These are phyloP conservation scores for Patiria miniata DNA, from an alignment of 35 echinoderm and acorn worm species.

Conservation along the genomic window DNA sequence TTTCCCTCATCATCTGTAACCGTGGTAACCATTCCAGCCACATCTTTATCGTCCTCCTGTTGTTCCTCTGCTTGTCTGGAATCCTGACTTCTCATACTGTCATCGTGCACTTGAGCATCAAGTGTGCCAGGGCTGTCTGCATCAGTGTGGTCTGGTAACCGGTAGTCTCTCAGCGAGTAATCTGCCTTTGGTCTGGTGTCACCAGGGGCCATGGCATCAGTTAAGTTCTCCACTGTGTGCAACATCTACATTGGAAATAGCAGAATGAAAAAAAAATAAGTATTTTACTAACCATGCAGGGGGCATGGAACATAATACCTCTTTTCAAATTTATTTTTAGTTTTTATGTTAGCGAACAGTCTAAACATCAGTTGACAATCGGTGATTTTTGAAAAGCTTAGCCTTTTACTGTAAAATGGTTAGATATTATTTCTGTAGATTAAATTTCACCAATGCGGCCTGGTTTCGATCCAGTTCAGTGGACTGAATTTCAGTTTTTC, in stretches of 20 bases:
- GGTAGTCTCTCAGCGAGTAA: constrained; percentile 52
- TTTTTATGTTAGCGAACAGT: no score
- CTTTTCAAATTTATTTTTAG: no score
- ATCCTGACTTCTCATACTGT: not conserved
- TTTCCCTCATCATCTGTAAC: not conserved
- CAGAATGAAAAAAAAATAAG: not conserved
- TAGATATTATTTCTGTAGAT: no score
- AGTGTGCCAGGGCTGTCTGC: not conserved
- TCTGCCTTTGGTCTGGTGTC: constrained; percentile 46
- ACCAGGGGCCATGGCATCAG: constrained; percentile 55
- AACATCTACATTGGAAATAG: constrained; percentile 33
- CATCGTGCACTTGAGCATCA: not conserved
- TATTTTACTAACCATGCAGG: not conserved
- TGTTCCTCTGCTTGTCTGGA: constrained; percentile 5
- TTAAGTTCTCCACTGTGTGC: constrained; percentile 63
- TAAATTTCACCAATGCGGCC: no score
- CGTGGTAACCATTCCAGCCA: not conserved
- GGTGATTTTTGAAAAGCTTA: no score
- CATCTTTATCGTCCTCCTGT: constrained; percentile 17
- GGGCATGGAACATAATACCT: no score
- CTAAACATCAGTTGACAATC: no score
- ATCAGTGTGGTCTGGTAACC: constrained; percentile 1
- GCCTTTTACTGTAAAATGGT: no score
- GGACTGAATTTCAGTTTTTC: no score
- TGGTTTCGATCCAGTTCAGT: no score